Base-by-base conservation (phyloP, 2,888 invertebrate genomes). In the Sinodicranocentrus sp. region DNA sequence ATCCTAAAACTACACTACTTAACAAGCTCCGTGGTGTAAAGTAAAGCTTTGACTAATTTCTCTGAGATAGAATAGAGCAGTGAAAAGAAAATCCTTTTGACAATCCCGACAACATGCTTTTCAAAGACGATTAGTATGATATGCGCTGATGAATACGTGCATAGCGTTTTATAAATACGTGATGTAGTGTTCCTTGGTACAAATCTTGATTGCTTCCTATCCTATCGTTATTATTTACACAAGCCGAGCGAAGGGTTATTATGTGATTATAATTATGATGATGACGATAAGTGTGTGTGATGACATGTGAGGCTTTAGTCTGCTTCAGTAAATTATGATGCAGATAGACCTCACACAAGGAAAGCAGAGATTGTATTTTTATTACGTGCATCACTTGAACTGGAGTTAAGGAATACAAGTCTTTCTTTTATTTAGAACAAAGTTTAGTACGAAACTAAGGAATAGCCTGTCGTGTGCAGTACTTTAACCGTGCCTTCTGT, bases 1-100 rank as follows among this genome's bases (percentile, higher is more conserved):
- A 61, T 26, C 28, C 54, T 54, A 25, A 25, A 6, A 13, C 57
- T 25, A n/a, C 57, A 6, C 25, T 13, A 25, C 57, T 13, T 17
- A 57, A 25, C 25, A 57, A 57, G 25, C 57, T 1, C 19, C 5
- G 8, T 33, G 19, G 43, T n/a, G 23, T 10, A 13, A 21, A 10
- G n/a, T 25, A 1, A 15, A 17, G 1, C 39, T 21, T 68, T 77
- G 70, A 68, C 77, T 77, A 77, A 77, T 76, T 67, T 54, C n/a
- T 54, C 57, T 76, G 75, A 52, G 8, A n/a, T 44, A 57, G 52
- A 5, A 1, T 48, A 68, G 44, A 44, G 72, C 43, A 44, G 75
- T 75, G 44, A 17, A 48, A n/a, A 10, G 10, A 67, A 78, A 63
- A 63, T 72, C 54, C 79, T 72, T 79, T 79, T 79, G 79, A 79